These are phyloP conservation scores for Polia nebulosa DNA, from an alignment of 2,888 invertebrate species.

Conservation along the genomic window DNA sequence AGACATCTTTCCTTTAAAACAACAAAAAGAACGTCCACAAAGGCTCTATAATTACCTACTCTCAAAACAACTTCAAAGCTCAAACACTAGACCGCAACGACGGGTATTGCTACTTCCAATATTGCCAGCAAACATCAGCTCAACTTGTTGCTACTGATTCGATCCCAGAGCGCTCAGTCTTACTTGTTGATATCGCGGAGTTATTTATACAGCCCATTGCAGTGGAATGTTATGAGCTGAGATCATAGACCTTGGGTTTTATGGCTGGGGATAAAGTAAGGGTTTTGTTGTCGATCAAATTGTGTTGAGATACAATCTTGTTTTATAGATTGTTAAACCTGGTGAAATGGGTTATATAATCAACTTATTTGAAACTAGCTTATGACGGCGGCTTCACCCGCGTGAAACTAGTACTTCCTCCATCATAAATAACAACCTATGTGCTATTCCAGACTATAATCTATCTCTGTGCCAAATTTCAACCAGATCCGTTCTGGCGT, in stretches of 20 bases:
- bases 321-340: conserved; percentile 1
- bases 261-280: conserved; percentile 33
- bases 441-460: too few relatives aligned
- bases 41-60: conserved; percentile 18
- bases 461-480: too few relatives aligned
- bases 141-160: conserved; percentile 52
- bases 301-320: conserved; percentile 21
- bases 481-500: too few relatives aligned
- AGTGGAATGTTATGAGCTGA: conserved; percentile 35
- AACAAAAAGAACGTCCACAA: conserved; percentile 14
- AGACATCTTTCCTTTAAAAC: conserved; percentile 1
- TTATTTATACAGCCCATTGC: conserved; percentile 57
- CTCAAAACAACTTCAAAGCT: conserved; percentile 14
- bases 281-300: conserved; percentile 18
- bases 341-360: not conserved
- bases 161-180: conserved; percentile 26
- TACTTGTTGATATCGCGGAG: conserved; percentile 48
- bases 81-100: conserved; percentile 33
- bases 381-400: too few relatives aligned
- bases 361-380: not conserved
- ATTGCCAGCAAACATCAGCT: conserved; percentile 37
- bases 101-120: conserved; percentile 42
- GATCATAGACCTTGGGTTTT: conserved; percentile 30
- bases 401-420: too few relatives aligned
- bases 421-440: too few relatives aligned